Percentiles rank a stretch among this genome's conserved stretches.
Evolutionary conservation across 2,797 vertebrate species (phyloP).

Genomic region (Craterocephalus amniculus): DNA sequence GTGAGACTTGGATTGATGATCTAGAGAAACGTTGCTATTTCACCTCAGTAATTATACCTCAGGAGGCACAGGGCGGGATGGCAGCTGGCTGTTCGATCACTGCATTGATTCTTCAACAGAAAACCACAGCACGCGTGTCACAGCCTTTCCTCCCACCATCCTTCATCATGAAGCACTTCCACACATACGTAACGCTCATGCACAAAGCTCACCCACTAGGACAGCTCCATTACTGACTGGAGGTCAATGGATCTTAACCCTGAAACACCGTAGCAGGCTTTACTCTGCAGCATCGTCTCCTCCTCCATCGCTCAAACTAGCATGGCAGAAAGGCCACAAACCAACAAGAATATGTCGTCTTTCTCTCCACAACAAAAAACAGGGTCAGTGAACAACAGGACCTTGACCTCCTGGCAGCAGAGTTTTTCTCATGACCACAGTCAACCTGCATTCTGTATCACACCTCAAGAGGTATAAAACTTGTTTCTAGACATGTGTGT

Average conservation of each 20-base stretch:
- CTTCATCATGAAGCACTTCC: constrained; percentile 29
- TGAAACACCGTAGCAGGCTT: constrained; percentile 24
- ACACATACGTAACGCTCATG: not conserved
- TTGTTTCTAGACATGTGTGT: too few relatives aligned
- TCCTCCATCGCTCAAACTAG: constrained; percentile 41
- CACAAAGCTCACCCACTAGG: constrained; percentile 15
- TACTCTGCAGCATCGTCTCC: constrained; percentile 30
- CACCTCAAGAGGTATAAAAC: too few relatives aligned
- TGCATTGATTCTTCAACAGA: constrained; percentile 57
- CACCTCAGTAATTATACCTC: constrained; percentile 67
- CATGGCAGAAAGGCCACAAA: constrained; percentile 21
- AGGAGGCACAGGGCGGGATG: constrained; percentile 44
- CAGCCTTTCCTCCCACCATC: constrained; percentile 35
- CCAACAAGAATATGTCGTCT: constrained; percentile 31
- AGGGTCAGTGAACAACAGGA: too few relatives aligned
- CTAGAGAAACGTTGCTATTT: constrained; percentile 43
- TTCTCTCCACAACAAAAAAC: too few relatives aligned
- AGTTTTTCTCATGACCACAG: too few relatives aligned
- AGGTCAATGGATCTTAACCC: constrained; percentile 55
- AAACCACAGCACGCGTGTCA: constrained; percentile 27
- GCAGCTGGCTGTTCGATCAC: constrained; percentile 64
- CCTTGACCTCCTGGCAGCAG: too few relatives aligned
- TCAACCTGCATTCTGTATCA: too few relatives aligned
- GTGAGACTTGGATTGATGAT: constrained; percentile 62
- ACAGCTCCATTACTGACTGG: constrained; percentile 46